These are phyloP conservation scores for Catocala fraxini DNA, from an alignment of 2,888 invertebrate species.

Conservation along the genomic window DNA sequence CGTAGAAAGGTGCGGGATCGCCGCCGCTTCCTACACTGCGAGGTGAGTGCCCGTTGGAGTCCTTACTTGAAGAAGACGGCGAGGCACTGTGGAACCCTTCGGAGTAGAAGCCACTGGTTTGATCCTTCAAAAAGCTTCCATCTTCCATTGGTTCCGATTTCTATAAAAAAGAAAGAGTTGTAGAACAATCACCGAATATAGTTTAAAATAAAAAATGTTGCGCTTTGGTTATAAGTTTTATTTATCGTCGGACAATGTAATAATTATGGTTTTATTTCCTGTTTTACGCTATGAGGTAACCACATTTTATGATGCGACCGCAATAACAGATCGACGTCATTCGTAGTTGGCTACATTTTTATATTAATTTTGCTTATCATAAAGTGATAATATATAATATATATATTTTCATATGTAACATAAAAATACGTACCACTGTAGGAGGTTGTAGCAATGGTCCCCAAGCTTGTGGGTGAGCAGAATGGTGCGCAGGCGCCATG, in stretches of 20 bases:
- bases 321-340: too few species aligned
- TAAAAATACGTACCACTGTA: constrained; percentile 68
- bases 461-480: constrained; percentile 73
- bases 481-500: constrained; percentile 78
- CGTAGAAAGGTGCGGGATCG: constrained; percentile 77
- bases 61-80: constrained; percentile 87
- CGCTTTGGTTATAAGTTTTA: not conserved
- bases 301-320: constrained; percentile 4
- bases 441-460: constrained; percentile 71
- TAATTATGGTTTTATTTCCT: not conserved
- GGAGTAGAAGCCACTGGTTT: constrained; percentile 88
- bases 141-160: constrained; percentile 87
- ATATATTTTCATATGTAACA: too few species aligned
- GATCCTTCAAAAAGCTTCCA: constrained; percentile 83
- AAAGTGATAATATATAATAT: too few species aligned
- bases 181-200: constrained; percentile 19
- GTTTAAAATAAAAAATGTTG: not conserved
- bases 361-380: too few species aligned
- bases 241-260: not conserved
- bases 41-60: constrained; percentile 83
- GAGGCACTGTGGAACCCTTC: constrained; percentile 88
- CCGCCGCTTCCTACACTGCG: constrained; percentile 79
- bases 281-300: not conserved
- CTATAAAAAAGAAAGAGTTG: constrained; percentile 72
- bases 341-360: too few species aligned